Percentiles rank a stretch among this genome's conserved stretches.
Evolutionary conservation across 1,140 invertebrate genomes (phyloP).

Genomic region (Lordiphosa collinella): DNA sequence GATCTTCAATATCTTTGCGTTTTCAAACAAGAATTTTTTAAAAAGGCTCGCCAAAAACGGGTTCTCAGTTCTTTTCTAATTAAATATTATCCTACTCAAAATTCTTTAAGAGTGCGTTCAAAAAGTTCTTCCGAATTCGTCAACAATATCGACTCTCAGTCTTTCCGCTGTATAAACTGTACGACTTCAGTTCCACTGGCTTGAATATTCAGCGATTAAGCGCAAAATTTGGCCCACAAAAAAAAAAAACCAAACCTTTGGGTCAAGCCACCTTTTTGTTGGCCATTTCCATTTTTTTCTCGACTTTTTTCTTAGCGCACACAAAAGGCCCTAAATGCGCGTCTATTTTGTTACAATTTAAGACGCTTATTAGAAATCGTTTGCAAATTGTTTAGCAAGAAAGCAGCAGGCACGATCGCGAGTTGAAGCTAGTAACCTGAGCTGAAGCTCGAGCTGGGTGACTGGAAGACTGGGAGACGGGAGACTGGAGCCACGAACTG

Average conservation of each 20-base stretch:
- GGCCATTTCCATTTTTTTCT: conserved; percentile 25
- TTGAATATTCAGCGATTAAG: conserved; percentile 28
- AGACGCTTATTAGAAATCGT: conserved; percentile 77
- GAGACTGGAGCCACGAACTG: conserved; percentile 56
- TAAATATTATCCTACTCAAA: too few species aligned
- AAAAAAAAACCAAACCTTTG: conserved; percentile 29
- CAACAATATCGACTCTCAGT: too few species aligned
- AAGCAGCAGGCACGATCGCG: conserved; percentile 57
- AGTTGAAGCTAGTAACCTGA: conserved; percentile 2
- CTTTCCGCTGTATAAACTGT: too few species aligned
- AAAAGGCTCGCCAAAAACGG: too few species aligned
- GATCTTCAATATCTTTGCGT: too few species aligned
- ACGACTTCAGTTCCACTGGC: too few species aligned
- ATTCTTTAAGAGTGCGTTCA: neutral
- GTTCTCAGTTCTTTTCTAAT: too few species aligned
- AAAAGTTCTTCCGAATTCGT: neutral
- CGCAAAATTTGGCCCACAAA: conserved; percentile 64
- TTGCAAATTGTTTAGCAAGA: conserved; percentile 74
- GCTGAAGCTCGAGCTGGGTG: conserved; percentile 1
- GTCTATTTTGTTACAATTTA: conserved; percentile 77
- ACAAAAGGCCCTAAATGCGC: conserved; percentile 74
- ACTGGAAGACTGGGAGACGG: neutral
- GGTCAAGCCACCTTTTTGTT: conserved; percentile 38
- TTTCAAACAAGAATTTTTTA: too few species aligned
- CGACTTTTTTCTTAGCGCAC: conserved; percentile 33